phyloP scores from a whole-genome alignment of 2,113 vertebrate genomes.

The Pyrgilauda ruficollis region DNA sequence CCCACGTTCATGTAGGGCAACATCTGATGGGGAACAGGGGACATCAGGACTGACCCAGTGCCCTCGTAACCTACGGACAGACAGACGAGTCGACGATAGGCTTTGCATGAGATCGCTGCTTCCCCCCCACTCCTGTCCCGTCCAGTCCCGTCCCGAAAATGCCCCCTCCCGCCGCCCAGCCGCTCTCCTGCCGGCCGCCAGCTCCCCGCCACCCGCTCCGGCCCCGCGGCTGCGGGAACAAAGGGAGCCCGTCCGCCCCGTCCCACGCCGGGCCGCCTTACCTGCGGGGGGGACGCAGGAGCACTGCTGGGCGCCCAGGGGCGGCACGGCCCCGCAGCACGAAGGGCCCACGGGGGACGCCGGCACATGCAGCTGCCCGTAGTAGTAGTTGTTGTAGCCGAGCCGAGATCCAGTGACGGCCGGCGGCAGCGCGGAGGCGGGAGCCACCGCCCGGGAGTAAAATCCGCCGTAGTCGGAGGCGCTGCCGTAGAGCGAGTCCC shows the following conservation, averaged over 20 bases:
- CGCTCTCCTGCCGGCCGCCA: not conserved
- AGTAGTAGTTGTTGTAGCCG: conserved; percentile 93
- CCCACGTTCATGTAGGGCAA: conserved; percentile 96
- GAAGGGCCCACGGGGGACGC: conserved; percentile 83
- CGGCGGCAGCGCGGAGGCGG: conserved; percentile 78
- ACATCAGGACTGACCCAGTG: conserved; percentile 88
- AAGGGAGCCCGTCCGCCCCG: not conserved
- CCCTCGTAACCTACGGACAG: conserved; percentile 86
- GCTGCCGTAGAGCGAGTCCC: conserved; percentile 84
- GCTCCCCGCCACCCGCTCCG: not conserved
- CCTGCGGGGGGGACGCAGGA: conserved; percentile 88
- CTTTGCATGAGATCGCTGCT: not conserved
- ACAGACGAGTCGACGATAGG: conserved; percentile 13
- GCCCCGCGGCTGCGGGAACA: not conserved
- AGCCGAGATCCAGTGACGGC: conserved; percentile 80
- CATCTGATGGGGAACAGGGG: conserved; percentile 93
- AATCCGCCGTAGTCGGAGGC: conserved; percentile 87
- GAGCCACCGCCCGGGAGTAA: conserved; percentile 83
- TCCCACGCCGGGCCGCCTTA: conserved; percentile 44
- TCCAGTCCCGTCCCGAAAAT: not conserved
- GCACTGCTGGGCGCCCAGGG: conserved; percentile 88
- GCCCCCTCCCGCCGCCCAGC: not conserved
- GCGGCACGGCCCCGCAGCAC: conserved; percentile 87
- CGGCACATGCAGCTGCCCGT: conserved; percentile 92
- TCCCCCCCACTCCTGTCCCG: not conserved